Evolutionary conservation across 92 coral and sea anemone species (phyloP).

Genomic region (Epizoanthus stellaris): DNA sequence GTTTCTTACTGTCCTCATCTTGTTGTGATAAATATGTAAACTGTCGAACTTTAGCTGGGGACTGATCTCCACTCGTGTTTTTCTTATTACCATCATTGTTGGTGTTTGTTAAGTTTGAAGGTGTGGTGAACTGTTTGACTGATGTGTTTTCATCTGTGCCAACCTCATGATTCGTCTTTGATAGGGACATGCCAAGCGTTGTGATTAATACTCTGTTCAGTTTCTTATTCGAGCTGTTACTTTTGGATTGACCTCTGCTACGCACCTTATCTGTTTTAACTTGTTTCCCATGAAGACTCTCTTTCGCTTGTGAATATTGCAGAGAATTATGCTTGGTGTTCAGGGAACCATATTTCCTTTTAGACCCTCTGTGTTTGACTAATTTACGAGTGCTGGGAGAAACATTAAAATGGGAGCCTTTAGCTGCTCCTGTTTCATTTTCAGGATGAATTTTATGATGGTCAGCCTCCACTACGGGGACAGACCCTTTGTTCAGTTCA

Average conservation of each 20-base stretch:
- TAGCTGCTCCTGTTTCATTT: background rate
- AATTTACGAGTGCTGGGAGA: too few relatives aligned
- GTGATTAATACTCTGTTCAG: background rate
- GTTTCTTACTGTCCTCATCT: background rate
- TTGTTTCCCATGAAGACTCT: background rate
- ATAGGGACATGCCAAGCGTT: background rate
- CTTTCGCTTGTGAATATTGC: too few relatives aligned
- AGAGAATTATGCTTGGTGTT: too few relatives aligned
- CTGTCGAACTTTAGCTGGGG: too few relatives aligned
- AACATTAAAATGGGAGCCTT: background rate
- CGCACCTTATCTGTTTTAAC: background rate
- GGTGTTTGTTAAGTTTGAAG: background rate
- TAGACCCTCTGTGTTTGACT: too few relatives aligned
- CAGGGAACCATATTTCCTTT: too few relatives aligned
- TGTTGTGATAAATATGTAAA: too few relatives aligned
- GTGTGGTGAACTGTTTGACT: background rate
- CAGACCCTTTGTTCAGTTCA: background rate
- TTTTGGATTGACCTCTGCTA: background rate
- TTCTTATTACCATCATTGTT: background rate
- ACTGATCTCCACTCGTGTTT: too few relatives aligned
- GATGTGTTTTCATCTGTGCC: background rate
- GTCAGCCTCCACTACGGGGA: slow-evolving; percentile 6
- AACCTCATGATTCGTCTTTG: background rate
- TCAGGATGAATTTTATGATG: background rate
- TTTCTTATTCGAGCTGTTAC: background rate